These are phyloP conservation scores for Harpalus rubripes DNA, from an alignment of 2,888 invertebrate genomes.

Conservation along the genomic window DNA sequence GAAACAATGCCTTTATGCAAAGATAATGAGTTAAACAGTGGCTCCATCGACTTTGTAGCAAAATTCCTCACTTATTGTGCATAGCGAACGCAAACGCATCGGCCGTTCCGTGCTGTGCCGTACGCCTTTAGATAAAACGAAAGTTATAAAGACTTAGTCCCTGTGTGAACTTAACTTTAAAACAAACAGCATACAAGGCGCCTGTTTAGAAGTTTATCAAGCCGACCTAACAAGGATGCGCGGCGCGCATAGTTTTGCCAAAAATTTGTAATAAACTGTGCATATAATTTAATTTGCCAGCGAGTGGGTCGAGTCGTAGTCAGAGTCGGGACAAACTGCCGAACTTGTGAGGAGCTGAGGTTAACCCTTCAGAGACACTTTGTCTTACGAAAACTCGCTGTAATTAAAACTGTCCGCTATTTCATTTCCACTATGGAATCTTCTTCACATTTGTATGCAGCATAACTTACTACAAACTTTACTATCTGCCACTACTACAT, in stretches of 20 bases:
- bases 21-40: constrained; percentile 20
- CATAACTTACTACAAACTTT: not conserved
- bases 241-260: constrained; percentile 70
- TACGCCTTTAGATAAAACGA: constrained; percentile 54
- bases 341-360: constrained; percentile 58
- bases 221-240: constrained; percentile 67
- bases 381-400: constrained; percentile 55
- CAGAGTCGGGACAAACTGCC: constrained; percentile 23
- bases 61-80: constrained; percentile 41
- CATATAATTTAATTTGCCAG: constrained; percentile 71
- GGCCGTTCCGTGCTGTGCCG: not conserved
- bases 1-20: constrained; percentile 30
- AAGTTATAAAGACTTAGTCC: constrained; percentile 46
- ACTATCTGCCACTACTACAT: not conserved
- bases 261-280: constrained; percentile 71
- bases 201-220: constrained; percentile 63
- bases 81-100: constrained; percentile 31
- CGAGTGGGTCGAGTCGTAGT: constrained; percentile 14
- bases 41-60: constrained; percentile 39
- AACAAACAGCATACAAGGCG: constrained; percentile 59
- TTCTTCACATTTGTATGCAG: constrained; percentile 1
- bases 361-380: constrained; percentile 54
- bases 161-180: constrained; percentile 50
- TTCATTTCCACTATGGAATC: constrained; percentile 4
- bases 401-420: constrained; percentile 54